phyloP scores from a whole-genome alignment of 1,140 invertebrate species.

The Wiebesia pumilae region DNA sequence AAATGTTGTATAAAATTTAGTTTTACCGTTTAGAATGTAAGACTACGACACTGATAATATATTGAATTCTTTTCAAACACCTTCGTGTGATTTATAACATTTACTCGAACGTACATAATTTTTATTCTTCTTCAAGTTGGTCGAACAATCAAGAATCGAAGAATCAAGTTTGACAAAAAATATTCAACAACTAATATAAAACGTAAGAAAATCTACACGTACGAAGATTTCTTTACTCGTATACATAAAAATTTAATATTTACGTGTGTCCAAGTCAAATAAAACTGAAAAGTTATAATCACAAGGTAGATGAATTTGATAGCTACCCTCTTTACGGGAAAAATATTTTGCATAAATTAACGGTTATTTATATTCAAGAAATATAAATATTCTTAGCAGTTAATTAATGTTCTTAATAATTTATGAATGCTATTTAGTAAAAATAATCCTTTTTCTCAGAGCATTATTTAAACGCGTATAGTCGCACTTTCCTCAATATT shows the following conservation, averaged over 20 bases:
- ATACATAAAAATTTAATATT: slow-evolving; percentile 4
- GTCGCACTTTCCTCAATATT: not conserved
- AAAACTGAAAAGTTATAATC: not conserved
- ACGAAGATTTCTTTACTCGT: not conserved
- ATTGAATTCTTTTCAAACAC: not conserved
- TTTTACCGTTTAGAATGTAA: too few relatives aligned
- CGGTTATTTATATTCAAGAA: not conserved
- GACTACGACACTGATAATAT: not conserved
- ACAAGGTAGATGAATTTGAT: not conserved
- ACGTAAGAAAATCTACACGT: not conserved
- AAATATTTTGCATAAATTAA: not conserved
- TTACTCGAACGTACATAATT: not conserved
- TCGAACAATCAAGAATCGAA: not conserved
- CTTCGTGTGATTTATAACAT: not conserved
- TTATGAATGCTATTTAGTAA: not conserved
- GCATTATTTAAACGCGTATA: not conserved
- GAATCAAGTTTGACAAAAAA: not conserved
- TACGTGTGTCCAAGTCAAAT: not conserved
- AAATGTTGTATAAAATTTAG: too few relatives aligned
- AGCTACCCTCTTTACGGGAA: not conserved
- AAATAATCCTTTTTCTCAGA: not conserved
- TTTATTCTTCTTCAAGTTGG: not conserved
- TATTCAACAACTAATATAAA: not conserved
- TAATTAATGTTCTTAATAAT: not conserved
- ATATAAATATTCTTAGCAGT: not conserved